Conservation (phyloP, 2,113 vertebrate genomes). For the Notechis scutatus region DNA sequence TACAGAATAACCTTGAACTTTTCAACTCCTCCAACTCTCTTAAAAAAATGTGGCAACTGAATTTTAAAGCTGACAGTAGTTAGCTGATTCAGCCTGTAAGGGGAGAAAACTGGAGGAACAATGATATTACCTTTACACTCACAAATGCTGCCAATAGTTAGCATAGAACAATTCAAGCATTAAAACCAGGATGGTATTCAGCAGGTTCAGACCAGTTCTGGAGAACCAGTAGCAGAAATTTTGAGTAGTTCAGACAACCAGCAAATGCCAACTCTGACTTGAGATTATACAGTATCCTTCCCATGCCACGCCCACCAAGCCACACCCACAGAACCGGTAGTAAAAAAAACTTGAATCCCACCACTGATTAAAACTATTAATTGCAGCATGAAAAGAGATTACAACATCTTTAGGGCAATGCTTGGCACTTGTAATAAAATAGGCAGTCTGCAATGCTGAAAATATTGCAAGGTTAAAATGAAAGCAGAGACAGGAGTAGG, state of each 20-base stretch:
- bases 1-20: no score
- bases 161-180: not conserved
- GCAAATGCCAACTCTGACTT: no score
- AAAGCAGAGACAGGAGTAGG: not conserved
- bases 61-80: not conserved
- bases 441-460: not conserved
- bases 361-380: not conserved
- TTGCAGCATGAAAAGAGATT: not conserved
- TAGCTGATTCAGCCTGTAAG: not conserved
- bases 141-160: constrained; percentile 10
- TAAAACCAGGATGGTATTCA: not conserved
- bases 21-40: no score
- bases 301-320: no score
- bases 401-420: not conserved
- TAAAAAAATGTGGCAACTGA: no score
- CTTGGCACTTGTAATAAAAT: constrained; percentile 19
- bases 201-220: no score
- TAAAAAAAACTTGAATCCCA: no score
- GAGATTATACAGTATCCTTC: no score
- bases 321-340: no score
- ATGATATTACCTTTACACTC: not conserved
- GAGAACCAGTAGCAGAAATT: no score
- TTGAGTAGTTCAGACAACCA: no score
- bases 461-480: constrained; percentile 20
- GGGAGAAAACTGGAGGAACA: not conserved